Evolutionary conservation across 1,140 invertebrate species (phyloP).

Genomic region (Sitobion miscanthi): DNA sequence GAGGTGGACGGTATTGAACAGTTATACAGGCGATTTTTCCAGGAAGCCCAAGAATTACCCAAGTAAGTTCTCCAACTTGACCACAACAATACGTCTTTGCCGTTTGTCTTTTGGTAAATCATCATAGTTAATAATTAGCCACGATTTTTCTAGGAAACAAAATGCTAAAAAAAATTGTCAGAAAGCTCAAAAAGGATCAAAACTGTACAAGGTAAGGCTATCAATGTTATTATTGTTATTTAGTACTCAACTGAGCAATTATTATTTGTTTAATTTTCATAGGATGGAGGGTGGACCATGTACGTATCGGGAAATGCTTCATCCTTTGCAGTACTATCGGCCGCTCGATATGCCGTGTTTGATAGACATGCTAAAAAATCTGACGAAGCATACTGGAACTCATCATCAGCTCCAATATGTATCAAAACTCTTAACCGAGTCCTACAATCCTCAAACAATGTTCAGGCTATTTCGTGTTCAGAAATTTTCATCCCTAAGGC

Average conservation of each 20-base stretch:
- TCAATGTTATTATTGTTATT: not conserved
- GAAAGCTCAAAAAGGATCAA: constrained; percentile 37
- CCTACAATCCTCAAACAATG: constrained; percentile 17
- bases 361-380: constrained; percentile 46
- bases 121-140: not conserved
- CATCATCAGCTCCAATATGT: constrained; percentile 52
- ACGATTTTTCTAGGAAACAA: not conserved
- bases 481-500: constrained; percentile 49
- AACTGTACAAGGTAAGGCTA: constrained; percentile 21
- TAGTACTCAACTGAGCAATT: not conserved
- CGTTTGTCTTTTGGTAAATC: not conserved
- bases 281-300: constrained; percentile 49
- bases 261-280: not conserved
- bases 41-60: constrained; percentile 48
- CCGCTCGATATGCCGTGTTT: constrained; percentile 45
- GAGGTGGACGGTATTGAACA: constrained; percentile 50
- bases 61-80: not conserved
- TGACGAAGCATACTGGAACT: constrained; percentile 37
- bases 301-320: constrained; percentile 48
- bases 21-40: constrained; percentile 49
- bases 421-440: constrained; percentile 15
- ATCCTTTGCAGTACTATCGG: constrained; percentile 39
- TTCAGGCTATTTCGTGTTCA: not conserved
- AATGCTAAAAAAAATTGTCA: not conserved
- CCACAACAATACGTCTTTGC: not conserved